Base-by-base conservation (phyloP, 2,888 invertebrate species). In the Neoascia interrupta region DNA sequence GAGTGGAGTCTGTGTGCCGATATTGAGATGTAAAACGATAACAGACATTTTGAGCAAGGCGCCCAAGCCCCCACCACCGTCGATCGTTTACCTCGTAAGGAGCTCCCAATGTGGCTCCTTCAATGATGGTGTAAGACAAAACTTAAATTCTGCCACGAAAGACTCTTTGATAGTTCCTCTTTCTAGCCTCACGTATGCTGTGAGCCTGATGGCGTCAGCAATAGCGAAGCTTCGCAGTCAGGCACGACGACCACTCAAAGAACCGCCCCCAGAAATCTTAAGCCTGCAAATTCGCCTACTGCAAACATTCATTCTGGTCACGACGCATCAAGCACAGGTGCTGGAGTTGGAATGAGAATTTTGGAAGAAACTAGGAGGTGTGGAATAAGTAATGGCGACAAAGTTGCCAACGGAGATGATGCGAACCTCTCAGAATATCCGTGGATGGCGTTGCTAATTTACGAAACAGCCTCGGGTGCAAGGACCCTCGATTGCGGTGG, bases 381-480 rank as follows among this genome's bases (percentile, higher is more conserved):
- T 83, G 93, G 93, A 0, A 84, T 86, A 0, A 84, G 90, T 2
- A 89, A 89, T 13, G 84, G 87, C 4, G 89, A 90, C 49, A 90
- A 91, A 82, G 91, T 94, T 61, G 86, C 91, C 13, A 91, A 91
- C 5, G 94, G 93, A 0, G 90, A 91, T 49, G 88, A 90, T 76
- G 92, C 93, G 0, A 85, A 87, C 0, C 84, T 93, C 1, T 91
- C 90, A 54, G 92, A 94, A 83, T 93, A 91, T 87, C 94, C 94
- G 0, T 94, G 94, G 94, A 93, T 94, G 93, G 93, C 92, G 0
- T 87, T 94, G 0, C 84, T 94, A 10, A 90, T 91, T 0, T 94
- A 93, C 82, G 11, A 19, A n/a, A n/a, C n/a, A n/a, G n/a, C n/a
- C n/a, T 60, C 58, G 10, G 45, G 36, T 3, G 5, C 43, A 13